phyloP scores from a whole-genome alignment of 1,140 invertebrate species.

The Leptopilina clavipes region DNA sequence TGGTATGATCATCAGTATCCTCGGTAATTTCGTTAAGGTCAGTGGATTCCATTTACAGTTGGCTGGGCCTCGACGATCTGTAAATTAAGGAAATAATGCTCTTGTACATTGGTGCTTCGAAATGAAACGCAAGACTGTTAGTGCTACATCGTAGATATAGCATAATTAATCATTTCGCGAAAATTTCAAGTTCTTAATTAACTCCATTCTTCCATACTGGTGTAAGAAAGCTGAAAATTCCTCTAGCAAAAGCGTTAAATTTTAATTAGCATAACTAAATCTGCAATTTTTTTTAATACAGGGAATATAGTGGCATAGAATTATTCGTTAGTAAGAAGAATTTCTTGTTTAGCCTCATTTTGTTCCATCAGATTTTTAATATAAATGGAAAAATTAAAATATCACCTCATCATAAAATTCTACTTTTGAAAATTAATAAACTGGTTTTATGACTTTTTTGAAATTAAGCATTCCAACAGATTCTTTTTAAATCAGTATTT shows the following conservation, averaged over 20 bases:
- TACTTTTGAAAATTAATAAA: slow-evolving; percentile 2
- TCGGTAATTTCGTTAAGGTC: slow-evolving; percentile 51
- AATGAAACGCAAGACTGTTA: slow-evolving; percentile 34
- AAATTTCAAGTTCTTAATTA: slow-evolving; percentile 26
- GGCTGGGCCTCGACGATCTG: slow-evolving; percentile 60
- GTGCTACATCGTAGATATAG: slow-evolving; percentile 1
- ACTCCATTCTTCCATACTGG: neutral
- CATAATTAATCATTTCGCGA: slow-evolving; percentile 28
- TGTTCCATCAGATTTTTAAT: neutral
- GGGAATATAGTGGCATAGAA: neutral
- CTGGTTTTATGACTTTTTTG: neutral
- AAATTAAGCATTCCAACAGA: neutral
- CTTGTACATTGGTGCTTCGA: slow-evolving; percentile 17
- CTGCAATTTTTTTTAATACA: neutral
- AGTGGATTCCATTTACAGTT: slow-evolving; percentile 61
- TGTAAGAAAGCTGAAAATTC: slow-evolving; percentile 18
- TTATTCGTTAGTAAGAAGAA: neutral
- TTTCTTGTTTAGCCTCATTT: slow-evolving; percentile 1
- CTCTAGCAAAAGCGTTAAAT: slow-evolving; percentile 14
- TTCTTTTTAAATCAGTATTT: neutral
- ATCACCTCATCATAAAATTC: neutral
- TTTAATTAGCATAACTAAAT: slow-evolving; percentile 25
- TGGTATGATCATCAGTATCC: neutral
- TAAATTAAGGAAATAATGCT: slow-evolving; percentile 59
- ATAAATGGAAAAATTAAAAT: neutral